Base-by-base conservation (phyloP, 2,113 vertebrate species). In the Trematomus loennbergii region DNA sequence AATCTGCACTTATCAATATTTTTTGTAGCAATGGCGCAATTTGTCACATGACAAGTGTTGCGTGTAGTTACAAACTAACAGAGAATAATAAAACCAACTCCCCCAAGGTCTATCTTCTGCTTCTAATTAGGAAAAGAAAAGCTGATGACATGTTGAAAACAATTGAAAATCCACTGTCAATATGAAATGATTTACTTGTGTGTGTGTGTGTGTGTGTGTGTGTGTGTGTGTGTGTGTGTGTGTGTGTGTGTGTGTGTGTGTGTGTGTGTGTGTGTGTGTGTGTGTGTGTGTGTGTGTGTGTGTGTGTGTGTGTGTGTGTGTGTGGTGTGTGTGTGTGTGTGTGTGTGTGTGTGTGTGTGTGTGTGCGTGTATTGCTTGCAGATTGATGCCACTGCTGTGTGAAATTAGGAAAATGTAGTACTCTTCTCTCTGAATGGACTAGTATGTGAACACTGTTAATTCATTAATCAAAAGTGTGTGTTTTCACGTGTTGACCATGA, bases 151-250 rank as follows among this genome's bases (percentile, higher is more conserved):
- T 53, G 49, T 52, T 54, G 55, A 72, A 11, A 13, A 43, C 18
- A 29, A 18, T 33, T 66, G 1, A 25, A 70, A 54, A 52, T 36
- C 22, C 12, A 59, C 9, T 13, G 3, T 13, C 49, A 55, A 63
- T 79, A 18, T 63, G 63, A 64, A 60, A 69, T 40, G 15, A 60
- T 73, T 72, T 78, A 58, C n/a, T 29, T 58, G 10, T 64, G 18
- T 75, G 13, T 68, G 13, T 40, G 10, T 64, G 43, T 8, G 36
- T 36, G 25, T 29, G 25, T 29, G 25, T 29, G 25, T 29, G 25
- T 25, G 25, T 25, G 25, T 25, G 25, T 25, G 25, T 25, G 25
- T 25, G 25, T 25, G 25, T 25, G 25, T 25, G 25, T 25, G 25
- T 25, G 25, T 25, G 25, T 25, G 25, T 25, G 25, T n/a, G 25